Evolutionary conservation across 1,140 invertebrate species (phyloP), one percentile per base, ranked within the genome.

Genomic region (Diachasmimorpha longicaudata): DNA sequence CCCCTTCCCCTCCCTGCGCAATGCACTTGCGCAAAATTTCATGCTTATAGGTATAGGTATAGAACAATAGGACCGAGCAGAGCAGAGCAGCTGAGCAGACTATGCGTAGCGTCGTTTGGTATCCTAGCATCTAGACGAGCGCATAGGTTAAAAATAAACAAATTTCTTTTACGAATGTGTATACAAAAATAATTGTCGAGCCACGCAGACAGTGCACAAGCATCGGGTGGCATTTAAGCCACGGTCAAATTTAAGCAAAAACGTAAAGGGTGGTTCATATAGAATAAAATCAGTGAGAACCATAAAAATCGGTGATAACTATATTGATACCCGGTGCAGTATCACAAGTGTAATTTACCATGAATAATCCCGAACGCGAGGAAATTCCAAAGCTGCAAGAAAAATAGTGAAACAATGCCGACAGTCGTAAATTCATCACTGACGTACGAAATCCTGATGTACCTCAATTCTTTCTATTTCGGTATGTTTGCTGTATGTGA

Each of bases 391-490:
- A n/a, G 46, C n/a, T 55, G 13, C 23, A 31, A 76, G 72, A 46
- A 37, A 75, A 70, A 74, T 21, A 70, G 69, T 73, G 44, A 74
- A 77, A 78, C 23, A 77, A 88, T 87, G 86, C 86, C 88, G 14
- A 87, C 86, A n/a, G 92, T 92, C 80, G 91, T 93, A 74, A 94
- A 93, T 85, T 93, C 93, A 2, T 94, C 93, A 77, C 89, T 95
- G 82, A 93, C 92, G 4, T 95, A 94, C 81, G 94, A 95, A 88
- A 94, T 95, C 84, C 85, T 95, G 36, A 90, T 95, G 81, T 95
- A 95, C 83, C 87, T 96, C 58, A 95, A 96, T 87, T 95, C 93
- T 14, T 96, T 95, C 88, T 96, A 96, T 88, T 94, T 96, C 81
- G 93, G 94, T 74, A 93, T 96, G 91, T 96, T 95, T 86, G 93